Evolutionary conservation across 2,113 vertebrate genomes (phyloP).

Genomic region (Aptenodytes patagonicus): DNA sequence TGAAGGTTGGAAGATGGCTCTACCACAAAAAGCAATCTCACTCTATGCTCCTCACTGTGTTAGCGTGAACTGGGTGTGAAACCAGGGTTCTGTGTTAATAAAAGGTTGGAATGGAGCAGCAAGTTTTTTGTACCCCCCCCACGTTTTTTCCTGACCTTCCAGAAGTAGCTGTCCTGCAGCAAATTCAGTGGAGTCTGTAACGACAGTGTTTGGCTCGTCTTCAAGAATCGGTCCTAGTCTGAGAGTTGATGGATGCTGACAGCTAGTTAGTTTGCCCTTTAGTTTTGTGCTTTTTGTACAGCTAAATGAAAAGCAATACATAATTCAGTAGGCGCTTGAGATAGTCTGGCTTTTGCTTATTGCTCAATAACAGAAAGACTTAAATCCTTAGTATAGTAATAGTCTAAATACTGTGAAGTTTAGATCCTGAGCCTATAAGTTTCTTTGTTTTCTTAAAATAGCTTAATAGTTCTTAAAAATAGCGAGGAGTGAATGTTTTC

Average conservation of each 20-base stretch:
- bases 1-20: background rate
- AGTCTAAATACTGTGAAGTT: background rate
- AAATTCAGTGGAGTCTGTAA: background rate
- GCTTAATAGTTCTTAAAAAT: background rate
- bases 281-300: background rate
- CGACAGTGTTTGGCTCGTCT: background rate
- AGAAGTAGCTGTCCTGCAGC: background rate
- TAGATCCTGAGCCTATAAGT: background rate
- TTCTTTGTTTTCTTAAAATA: background rate
- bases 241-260: background rate
- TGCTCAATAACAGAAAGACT: fast-evolving
- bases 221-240: fast-evolving
- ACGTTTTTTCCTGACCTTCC: background rate
- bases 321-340: background rate
- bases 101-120: background rate
- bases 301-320: background rate
- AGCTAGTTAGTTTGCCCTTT: background rate
- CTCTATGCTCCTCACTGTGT: fast-evolving
- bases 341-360: background rate
- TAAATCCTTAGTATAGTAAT: fast-evolving
- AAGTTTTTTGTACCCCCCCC: background rate
- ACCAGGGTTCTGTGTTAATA: background rate
- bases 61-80: fast-evolving
- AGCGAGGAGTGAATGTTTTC: background rate
- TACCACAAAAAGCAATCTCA: background rate